Percentiles rank a stretch among this genome's conserved stretches.
Evolutionary conservation across 2,113 vertebrate genomes (phyloP).

Genomic region (Columba janthina): DNA sequence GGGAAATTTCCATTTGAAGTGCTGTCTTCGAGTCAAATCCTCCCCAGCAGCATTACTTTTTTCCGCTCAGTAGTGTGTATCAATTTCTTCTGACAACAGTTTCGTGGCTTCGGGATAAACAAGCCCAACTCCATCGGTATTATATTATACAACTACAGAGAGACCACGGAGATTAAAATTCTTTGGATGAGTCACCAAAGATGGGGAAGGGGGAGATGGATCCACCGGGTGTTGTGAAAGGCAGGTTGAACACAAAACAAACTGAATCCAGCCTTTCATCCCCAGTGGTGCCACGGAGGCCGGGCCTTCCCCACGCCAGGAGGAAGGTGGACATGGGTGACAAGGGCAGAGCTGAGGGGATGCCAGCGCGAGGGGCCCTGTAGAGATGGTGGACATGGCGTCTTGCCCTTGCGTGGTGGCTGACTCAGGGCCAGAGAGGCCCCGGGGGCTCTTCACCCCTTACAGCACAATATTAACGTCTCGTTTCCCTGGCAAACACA

Average conservation of each 20-base stretch:
- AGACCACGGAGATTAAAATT: constrained; percentile 26
- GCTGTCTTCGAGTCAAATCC: constrained; percentile 23
- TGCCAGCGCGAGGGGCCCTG: rapidly evolving
- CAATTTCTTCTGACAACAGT: constrained; percentile 58
- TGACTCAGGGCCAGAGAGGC: background rate
- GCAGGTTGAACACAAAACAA: background rate
- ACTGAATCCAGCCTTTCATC: background rate
- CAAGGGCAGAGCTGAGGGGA: background rate
- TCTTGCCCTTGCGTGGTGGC: rapidly evolving
- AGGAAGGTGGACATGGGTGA: rapidly evolving
- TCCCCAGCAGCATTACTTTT: constrained; percentile 40
- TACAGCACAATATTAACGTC: background rate
- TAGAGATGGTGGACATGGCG: background rate
- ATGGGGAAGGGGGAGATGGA: background rate
- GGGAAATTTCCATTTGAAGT: constrained; percentile 70
- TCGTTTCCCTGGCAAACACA: background rate
- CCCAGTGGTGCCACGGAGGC: rapidly evolving
- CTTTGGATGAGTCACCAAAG: constrained; percentile 26
- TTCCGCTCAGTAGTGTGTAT: background rate
- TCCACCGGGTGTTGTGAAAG: background rate
- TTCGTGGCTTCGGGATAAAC: constrained; percentile 42
- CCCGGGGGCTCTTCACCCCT: background rate
- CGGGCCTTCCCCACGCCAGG: background rate
- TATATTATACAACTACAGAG: constrained; percentile 42
- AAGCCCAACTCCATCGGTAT: background rate